Base-by-base conservation (phyloP, 2,888 invertebrate species). In the Mycalesis mineus region DNA sequence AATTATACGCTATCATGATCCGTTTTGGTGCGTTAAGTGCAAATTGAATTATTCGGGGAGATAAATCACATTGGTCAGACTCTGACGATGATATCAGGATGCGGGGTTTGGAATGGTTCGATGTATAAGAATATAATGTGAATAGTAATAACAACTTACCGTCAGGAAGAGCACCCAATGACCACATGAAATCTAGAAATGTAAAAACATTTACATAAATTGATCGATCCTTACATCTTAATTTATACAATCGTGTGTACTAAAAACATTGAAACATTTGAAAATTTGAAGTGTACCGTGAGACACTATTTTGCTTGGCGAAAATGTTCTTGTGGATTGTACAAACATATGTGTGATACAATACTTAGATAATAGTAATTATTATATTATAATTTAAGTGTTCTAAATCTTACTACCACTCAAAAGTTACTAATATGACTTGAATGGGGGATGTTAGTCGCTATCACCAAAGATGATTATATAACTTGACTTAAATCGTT, bases 181-280 rank as follows among this genome's bases (percentile, higher is more conserved):
- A 97, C 97, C 97, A 97, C 96, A 97, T 97, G 94, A 97, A 97
- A 96, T 97, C 97, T 97, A 95, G 92, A 95, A 92, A 91, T 91
- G 91, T 89, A 90, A 90, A 90, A 90, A 89, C 83, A 90, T 88
- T 88, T 88, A 87, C 88, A 88, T 89, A 88, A 89, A 83, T 88
- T 83, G 88, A 88, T 77, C 88, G 81, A 87, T 82, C 78, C 82
- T 88, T 85, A 87, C 75, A 84, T 77, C 75, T 83, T 83, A 85
- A 70, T 73, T 79, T 77, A 80, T 67, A 77, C 70, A 78, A 71
- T 71, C 75, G 68, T 76, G 75, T 78, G 71, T 73, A 73, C 74
- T 74, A 71, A 61, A 63, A 59, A 65, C 54, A 62, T 65, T 55
- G 58, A 72, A 76, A 31, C 68, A 74, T 70, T 78, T 70, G 69